Percentiles rank a stretch among this genome's conserved stretches.
Conservation (phyloP, 2,113 vertebrate genomes). For the Phodopus roborovskii region DNA sequence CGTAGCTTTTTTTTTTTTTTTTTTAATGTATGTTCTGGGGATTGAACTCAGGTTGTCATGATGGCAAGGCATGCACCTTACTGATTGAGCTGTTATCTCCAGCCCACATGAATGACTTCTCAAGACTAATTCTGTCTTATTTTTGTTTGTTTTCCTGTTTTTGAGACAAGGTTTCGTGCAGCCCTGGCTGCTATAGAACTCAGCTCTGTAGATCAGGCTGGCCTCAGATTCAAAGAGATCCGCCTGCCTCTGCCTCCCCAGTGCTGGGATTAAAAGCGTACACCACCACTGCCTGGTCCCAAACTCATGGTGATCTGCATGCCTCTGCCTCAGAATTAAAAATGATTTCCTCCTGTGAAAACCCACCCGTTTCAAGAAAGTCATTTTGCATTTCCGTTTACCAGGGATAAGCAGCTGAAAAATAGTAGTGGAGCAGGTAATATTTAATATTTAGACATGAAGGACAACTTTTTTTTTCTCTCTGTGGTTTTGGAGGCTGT, state of each 20-base stretch:
- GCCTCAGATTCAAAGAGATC: too few relatives aligned
- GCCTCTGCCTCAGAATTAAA: too few relatives aligned
- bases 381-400: conserved; percentile 46
- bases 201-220: too few relatives aligned
- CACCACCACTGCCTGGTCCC: background rate
- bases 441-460: conserved; percentile 36
- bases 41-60: too few relatives aligned
- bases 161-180: too few relatives aligned
- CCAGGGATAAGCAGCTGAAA: background rate
- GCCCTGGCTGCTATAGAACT: background rate
- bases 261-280: too few relatives aligned
- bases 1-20: background rate
- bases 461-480: background rate
- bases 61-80: too few relatives aligned
- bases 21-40: background rate
- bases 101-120: background rate
- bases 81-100: background rate
- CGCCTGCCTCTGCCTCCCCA: too few relatives aligned
- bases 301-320: too few relatives aligned
- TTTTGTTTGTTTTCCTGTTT: background rate
- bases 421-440: background rate
- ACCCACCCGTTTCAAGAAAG: background rate
- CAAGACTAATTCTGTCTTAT: background rate
- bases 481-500: too few relatives aligned
- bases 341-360: conserved; percentile 20